Evolutionary conservation across 2,888 invertebrate species (phyloP), one percentile per base, ranked within the genome.

Genomic region (Nudaria mundana): DNA sequence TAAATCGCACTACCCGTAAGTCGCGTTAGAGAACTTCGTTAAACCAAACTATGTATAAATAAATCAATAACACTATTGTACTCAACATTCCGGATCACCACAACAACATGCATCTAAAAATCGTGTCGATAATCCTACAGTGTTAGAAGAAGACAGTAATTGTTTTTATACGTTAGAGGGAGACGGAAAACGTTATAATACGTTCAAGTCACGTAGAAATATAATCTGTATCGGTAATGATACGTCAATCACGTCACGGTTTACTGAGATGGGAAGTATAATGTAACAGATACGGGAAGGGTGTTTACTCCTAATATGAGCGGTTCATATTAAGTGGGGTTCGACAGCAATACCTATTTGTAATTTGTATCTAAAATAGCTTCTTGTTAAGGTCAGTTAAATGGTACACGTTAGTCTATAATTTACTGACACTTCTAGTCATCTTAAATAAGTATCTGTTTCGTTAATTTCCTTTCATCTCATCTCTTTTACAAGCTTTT

Each of bases 231-330:
- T 49, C 52, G 44, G 65, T 76, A 76, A 76, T 74, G 74, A 72
- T 61, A 56, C 68, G 75, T 76, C 76, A 75, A 70, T 76, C 76
- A n/a, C n/a, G n/a, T n/a, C n/a, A 72, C 26, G 42, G 26, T 24
- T 38, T 52, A 33, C 24, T 11, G 37, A 56, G 58, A 67, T 59
- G 61, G 57, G 26, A 20, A 32, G 45, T 45, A 39, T 48, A 36
- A 41, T 33, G 37, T 40, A 28, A 10, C 10, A 15, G 31, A 37
- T 40, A 43, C 39, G 46, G 22, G 30, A 43, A 46, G 33, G 29
- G 39, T 40, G 22, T 28, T 10, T 39, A 34, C 16, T n/a, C 22
- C 20, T 36, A 42, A 42, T 40, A 34, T 28, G 36, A 32, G 11
- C 30, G 36, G 34, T 40, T 30, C 31, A 20, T 35, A 38, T 32